Evolutionary conservation across 2,113 vertebrate species (phyloP).

Genomic region (Cyphomyrus plagiostoma): DNA sequence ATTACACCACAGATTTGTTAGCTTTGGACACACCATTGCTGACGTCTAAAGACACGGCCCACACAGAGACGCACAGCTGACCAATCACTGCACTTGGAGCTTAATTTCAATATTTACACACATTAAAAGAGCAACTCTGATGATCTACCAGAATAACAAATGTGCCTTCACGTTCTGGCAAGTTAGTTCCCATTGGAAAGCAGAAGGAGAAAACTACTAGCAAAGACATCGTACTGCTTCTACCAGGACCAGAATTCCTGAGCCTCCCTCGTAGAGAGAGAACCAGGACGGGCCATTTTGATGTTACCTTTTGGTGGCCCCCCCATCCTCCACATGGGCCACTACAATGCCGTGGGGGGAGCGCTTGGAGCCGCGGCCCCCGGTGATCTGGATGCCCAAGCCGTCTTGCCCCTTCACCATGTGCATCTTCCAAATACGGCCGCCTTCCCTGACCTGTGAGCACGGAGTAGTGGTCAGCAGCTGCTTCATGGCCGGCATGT

Average conservation of each 20-base stretch:
- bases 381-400: slow-evolving; percentile 90
- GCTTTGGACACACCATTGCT: not conserved
- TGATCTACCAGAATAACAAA: not conserved
- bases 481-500: not conserved
- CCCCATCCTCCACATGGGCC: slow-evolving; percentile 84
- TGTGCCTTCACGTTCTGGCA: not conserved
- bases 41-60: not conserved
- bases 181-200: not conserved
- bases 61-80: not conserved
- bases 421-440: slow-evolving; percentile 95
- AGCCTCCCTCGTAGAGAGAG: not conserved
- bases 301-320: slow-evolving; percentile 82
- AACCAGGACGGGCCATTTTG: not conserved
- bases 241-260: not conserved
- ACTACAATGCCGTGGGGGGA: slow-evolving; percentile 87
- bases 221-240: not conserved
- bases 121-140: not conserved
- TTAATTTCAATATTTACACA: not conserved
- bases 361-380: slow-evolving; percentile 86
- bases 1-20: not conserved
- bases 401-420: slow-evolving; percentile 85
- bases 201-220: not conserved
- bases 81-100: not conserved
- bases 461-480: slow-evolving; percentile 24
- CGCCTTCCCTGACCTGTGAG: slow-evolving; percentile 72